Evolutionary conservation across 2,888 invertebrate species (phyloP).

Genomic region (Eristalis tenax): DNA sequence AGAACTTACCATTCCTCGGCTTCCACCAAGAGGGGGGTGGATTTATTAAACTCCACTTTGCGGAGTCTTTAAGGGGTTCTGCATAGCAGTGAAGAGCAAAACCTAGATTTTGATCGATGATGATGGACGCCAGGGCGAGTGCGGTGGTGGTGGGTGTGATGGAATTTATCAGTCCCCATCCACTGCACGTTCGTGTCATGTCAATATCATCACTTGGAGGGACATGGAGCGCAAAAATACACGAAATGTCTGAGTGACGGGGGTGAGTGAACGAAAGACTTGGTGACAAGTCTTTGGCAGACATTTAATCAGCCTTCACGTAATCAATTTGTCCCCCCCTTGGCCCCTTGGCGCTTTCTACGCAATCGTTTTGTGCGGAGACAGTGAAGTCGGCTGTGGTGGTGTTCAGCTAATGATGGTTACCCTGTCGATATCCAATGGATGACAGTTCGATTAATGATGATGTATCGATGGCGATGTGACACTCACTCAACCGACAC

Average conservation of each 20-base stretch:
- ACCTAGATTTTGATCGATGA: constrained; percentile 60
- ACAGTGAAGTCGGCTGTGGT: constrained; percentile 2
- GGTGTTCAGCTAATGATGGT: constrained; percentile 51
- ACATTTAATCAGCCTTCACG: constrained; percentile 70
- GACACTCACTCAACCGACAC: not conserved
- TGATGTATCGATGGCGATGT: constrained; percentile 56
- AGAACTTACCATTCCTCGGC: constrained; percentile 4
- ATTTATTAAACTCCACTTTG: constrained; percentile 51
- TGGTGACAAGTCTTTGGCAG: constrained; percentile 68
- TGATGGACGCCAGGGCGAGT: constrained; percentile 22
- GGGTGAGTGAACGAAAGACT: constrained; percentile 11
- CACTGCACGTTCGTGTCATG: constrained; percentile 47
- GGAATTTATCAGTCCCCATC: too few species aligned
- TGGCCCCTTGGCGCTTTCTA: constrained; percentile 2
- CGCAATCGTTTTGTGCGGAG: not conserved
- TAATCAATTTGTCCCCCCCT: constrained; percentile 67
- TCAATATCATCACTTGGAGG: constrained; percentile 58
- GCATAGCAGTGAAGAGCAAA: not conserved
- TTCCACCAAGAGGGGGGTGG: constrained; percentile 12
- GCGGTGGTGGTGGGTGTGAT: not conserved
- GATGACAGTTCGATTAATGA: constrained; percentile 69
- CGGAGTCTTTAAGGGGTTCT: constrained; percentile 30
- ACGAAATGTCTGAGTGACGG: not conserved
- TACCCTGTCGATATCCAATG: constrained; percentile 62
- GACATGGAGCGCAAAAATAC: constrained; percentile 39